Conservation (phyloP, 2,797 vertebrate species). For the Cynodonichthys magdalenae region DNA sequence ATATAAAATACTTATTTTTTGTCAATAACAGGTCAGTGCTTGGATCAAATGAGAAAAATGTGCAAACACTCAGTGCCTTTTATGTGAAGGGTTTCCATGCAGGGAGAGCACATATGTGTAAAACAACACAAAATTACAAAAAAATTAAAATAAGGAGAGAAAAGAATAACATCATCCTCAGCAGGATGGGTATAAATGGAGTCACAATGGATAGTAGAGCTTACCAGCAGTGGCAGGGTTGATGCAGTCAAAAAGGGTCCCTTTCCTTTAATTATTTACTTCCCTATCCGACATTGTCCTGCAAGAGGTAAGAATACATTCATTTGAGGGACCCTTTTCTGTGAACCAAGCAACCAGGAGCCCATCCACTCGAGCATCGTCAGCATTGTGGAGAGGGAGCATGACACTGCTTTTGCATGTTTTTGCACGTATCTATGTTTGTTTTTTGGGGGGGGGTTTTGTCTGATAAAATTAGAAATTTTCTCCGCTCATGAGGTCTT, state of each 20-base stretch:
- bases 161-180: constrained; percentile 68
- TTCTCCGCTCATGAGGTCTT: constrained; percentile 60
- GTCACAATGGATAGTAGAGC: constrained; percentile 87
- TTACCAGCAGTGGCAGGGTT: constrained; percentile 90
- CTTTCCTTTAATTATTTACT: constrained; percentile 90
- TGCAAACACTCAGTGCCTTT: constrained; percentile 71
- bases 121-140: constrained; percentile 43
- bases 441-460: constrained; percentile 1
- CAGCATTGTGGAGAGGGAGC: constrained; percentile 75
- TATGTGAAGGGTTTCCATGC: constrained; percentile 81
- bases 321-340: constrained; percentile 87
- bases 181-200: constrained; percentile 77
- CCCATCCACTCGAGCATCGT: constrained; percentile 83
- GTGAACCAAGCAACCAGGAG: constrained; percentile 80
- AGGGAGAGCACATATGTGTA: constrained; percentile 72
- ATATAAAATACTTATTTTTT: constrained; percentile 53
- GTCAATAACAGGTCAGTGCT: constrained; percentile 45
- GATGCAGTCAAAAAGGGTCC: constrained; percentile 89
- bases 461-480: constrained; percentile 51
- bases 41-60: constrained; percentile 56
- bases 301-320: constrained; percentile 89
- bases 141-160: constrained; percentile 41
- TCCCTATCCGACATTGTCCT: constrained; percentile 90
- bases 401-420: constrained; percentile 41
- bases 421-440: constrained; percentile 20